phyloP scores from a whole-genome alignment of 1,140 invertebrate genomes.

The Bicyclus anynana region DNA sequence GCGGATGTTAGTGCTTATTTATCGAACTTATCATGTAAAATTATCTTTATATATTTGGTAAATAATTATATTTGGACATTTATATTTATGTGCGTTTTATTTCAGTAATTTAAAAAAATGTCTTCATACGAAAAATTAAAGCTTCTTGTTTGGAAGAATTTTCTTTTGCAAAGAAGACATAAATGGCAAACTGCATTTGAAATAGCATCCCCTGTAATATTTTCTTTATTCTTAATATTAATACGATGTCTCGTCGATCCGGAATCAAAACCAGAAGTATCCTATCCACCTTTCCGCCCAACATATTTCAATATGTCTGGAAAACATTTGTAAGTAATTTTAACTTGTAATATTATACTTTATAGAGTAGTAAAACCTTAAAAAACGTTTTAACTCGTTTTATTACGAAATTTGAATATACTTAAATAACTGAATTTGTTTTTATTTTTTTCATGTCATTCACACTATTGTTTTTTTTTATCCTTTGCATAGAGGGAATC shows the following conservation, averaged over 20 bases:
- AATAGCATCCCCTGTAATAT: conserved; percentile 84
- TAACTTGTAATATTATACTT: conserved; percentile 2
- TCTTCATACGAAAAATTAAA: conserved; percentile 78
- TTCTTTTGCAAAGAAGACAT: conserved; percentile 85
- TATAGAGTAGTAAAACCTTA: no score
- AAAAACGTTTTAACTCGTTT: no score
- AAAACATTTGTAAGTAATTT: conserved; percentile 55
- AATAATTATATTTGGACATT: no score
- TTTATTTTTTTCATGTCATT: no score
- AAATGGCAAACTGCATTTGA: conserved; percentile 86
- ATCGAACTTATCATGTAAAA: no score
- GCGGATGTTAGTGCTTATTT: no score
- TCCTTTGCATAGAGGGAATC: conserved; percentile 49
- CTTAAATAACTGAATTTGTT: no score
- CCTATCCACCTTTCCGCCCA: conserved; percentile 59
- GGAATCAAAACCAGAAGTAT: conserved; percentile 52
- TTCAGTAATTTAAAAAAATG: conserved; percentile 43
- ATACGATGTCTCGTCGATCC: conserved; percentile 79
- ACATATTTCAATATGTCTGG: conserved; percentile 65
- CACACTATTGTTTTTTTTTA: background rate
- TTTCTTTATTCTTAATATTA: conserved; percentile 84
- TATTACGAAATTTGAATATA: no score
- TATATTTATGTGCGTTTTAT: conserved; percentile 3
- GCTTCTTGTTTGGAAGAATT: conserved; percentile 92
- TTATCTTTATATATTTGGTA: no score